These are phyloP conservation scores for Agrotis exclamationis DNA, from an alignment of 2,888 invertebrate species.

Conservation along the genomic window DNA sequence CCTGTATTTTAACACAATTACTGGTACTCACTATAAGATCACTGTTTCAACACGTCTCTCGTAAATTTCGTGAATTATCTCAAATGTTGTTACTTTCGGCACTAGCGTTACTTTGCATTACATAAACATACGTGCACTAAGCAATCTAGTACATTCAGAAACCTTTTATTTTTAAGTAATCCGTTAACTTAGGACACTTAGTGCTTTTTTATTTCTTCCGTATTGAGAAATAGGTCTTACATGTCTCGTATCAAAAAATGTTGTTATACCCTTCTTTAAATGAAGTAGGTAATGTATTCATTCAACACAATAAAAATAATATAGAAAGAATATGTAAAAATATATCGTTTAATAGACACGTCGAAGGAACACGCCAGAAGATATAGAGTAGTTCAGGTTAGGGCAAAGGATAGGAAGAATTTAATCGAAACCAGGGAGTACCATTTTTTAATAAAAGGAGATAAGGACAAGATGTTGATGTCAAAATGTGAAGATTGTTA, in stretches of 20 bases:
- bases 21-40: conserved; percentile 21
- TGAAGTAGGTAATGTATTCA: not conserved
- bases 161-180: conserved; percentile 40
- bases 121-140: conserved; percentile 38
- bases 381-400: no score
- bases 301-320: no score
- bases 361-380: no score
- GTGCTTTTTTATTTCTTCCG: conserved; percentile 20
- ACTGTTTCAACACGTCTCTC: conserved; percentile 15
- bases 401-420: no score
- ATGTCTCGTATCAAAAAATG: not conserved
- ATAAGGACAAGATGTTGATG: no score
- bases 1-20: conserved; percentile 42
- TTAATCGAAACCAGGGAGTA: no score
- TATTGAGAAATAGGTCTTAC: conserved; percentile 7
- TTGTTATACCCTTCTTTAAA: not conserved
- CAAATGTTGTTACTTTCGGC: conserved; percentile 31
- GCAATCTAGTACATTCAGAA: conserved; percentile 10
- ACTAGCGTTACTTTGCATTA: conserved; percentile 4
- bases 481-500: no score
- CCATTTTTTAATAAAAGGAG: no score
- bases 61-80: conserved; percentile 31
- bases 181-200: not conserved
- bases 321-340: no score
- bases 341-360: no score